Evolutionary conservation across 2,888 invertebrate genomes (phyloP).

Genomic region (Incurvaria masculella): DNA sequence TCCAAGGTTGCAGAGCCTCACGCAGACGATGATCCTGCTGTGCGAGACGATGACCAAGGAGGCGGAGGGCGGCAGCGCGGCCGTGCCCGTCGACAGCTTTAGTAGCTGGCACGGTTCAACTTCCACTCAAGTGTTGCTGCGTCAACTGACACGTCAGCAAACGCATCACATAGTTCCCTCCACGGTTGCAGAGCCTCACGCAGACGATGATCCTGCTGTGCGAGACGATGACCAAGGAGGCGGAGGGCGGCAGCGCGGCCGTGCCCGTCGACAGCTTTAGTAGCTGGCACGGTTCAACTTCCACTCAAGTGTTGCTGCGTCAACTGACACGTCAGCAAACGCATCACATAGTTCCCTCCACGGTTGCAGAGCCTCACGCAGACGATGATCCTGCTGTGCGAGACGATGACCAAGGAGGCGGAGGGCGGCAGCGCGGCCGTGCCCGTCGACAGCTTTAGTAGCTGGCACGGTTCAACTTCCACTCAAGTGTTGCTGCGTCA

Average conservation of each 20-base stretch:
- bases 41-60: constrained; percentile 82
- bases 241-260: constrained; percentile 78
- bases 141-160: too few relatives aligned
- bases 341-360: too few relatives aligned
- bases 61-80: constrained; percentile 78
- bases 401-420: constrained; percentile 77
- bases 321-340: too few relatives aligned
- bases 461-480: too few relatives aligned
- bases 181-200: constrained; percentile 59
- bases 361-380: constrained; percentile 63
- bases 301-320: too few relatives aligned
- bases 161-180: too few relatives aligned
- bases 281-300: too few relatives aligned
- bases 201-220: constrained; percentile 79
- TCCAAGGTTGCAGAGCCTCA: constrained; percentile 62
- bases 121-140: too few relatives aligned
- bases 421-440: constrained; percentile 80
- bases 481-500: too few relatives aligned
- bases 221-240: constrained; percentile 77
- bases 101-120: too few relatives aligned
- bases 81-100: constrained; percentile 65
- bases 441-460: too few relatives aligned
- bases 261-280: constrained; percentile 65
- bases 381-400: constrained; percentile 78
- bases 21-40: constrained; percentile 74